Percentiles rank a stretch among this genome's conserved stretches.
Evolutionary conservation across 2,113 vertebrate genomes (phyloP).

Genomic region (Neolamprologus ventralis): DNA sequence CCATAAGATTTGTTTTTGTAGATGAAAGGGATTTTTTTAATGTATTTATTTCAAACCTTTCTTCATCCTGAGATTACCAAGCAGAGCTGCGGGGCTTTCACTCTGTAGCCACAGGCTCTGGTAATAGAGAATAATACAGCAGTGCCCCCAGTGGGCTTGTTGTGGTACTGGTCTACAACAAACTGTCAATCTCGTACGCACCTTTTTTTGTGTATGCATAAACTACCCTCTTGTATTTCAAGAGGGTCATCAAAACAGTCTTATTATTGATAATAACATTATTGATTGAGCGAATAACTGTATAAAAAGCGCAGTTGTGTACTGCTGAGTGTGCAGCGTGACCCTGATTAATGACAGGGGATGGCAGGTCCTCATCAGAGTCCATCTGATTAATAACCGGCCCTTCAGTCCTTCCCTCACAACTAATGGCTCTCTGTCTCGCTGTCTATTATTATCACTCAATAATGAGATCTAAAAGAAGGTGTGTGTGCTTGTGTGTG

Average conservation of each 20-base stretch:
- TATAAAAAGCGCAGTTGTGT: slow-evolving; percentile 18
- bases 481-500: background rate
- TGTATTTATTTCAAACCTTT: background rate
- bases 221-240: background rate
- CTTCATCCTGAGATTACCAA: background rate
- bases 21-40: background rate
- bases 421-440: slow-evolving; percentile 54
- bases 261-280: background rate
- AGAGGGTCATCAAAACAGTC: background rate
- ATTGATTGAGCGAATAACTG: background rate
- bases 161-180: slow-evolving; percentile 15
- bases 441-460: slow-evolving; percentile 68
- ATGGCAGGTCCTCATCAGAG: slow-evolving; percentile 58
- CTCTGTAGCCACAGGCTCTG: background rate
- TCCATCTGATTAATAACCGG: slow-evolving; percentile 61
- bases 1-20: background rate
- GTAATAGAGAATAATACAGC: slow-evolving; percentile 9
- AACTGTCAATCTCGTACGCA: background rate
- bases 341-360: slow-evolving; percentile 55
- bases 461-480: slow-evolving; percentile 60
- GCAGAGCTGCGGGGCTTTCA: background rate
- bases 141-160: slow-evolving; percentile 28
- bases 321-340: slow-evolving; percentile 20
- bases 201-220: background rate
- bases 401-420: slow-evolving; percentile 54